A percentile compares a stretch with the other conserved stretches of the same genome.
These are phyloP conservation scores for Apeltes quadracus DNA, from an alignment of 2,113 vertebrate species.

Conservation along the genomic window DNA sequence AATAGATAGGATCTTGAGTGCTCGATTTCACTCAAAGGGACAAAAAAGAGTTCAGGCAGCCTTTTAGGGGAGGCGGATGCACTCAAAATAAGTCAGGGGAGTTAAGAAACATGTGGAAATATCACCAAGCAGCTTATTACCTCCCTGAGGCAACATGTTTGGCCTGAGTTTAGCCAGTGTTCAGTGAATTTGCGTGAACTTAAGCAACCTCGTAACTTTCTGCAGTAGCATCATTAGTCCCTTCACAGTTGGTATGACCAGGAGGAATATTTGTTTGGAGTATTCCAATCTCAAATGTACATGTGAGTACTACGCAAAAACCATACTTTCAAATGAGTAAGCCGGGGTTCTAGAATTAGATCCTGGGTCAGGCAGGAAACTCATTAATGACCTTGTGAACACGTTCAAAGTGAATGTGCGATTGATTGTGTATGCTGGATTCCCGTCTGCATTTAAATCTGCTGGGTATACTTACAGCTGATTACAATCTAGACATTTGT, in stretches of 20 bases:
- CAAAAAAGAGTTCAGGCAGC: conserved; percentile 19
- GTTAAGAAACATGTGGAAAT: conserved; percentile 41
- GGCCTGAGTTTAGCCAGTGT: conserved; percentile 1
- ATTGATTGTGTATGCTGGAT: background rate
- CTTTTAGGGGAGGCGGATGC: conserved; percentile 34
- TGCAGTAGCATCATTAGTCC: background rate
- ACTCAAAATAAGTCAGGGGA: conserved; percentile 19
- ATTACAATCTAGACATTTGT: background rate
- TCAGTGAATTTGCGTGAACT: background rate
- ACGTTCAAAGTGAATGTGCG: background rate
- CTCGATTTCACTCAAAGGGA: conserved; percentile 51
- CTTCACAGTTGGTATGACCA: too few species aligned
- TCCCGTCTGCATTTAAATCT: conserved; percentile 5
- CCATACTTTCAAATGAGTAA: too few species aligned
- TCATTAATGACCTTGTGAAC: too few species aligned
- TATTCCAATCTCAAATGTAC: background rate
- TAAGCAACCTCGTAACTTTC: background rate
- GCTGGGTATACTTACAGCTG: background rate
- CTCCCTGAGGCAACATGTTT: background rate
- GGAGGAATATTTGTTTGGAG: too few species aligned
- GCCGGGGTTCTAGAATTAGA: too few species aligned
- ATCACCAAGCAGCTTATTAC: conserved; percentile 15
- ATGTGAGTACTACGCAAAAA: background rate
- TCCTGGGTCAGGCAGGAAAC: too few species aligned
- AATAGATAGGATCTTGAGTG: conserved; percentile 72